Evolutionary conservation across 2,888 invertebrate species (phyloP), one percentile per base, ranked within the genome.

Genomic region (Holacanthella duospinosa): DNA sequence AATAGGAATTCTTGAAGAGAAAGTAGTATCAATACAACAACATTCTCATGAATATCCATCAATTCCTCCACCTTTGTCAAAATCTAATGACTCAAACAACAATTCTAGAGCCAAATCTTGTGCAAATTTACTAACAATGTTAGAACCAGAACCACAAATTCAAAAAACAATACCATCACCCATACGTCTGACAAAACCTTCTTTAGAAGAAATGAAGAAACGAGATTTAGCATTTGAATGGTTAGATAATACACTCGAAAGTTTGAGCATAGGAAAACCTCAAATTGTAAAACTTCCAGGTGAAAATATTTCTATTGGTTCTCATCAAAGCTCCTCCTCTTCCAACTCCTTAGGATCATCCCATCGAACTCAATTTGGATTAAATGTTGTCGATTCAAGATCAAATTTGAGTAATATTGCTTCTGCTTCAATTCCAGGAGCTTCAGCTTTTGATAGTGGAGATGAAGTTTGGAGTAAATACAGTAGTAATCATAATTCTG

Each of bases 161-260:
- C 2, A 58, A 36, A 21, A 53, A 21, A 25, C 60, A 21, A 36
- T 28, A 6, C 26, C 61, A 21, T 21, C 63, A 25, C 29, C 43
- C 2, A 29, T 53, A 12, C 58, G 56, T 3, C 29, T 54, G 3
- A 57, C 55, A 24, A 68, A 68, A 54, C 70, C 71, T 16, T 64
- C 72, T 2, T 57, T 69, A 28, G 71, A 71, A 59, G 43, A 71
- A 2, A 60, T 72, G 16, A 71, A 71, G 60, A 75, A 75, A 36
- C 64, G 75, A 19, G 76, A 76, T 43, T 75, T 77, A 67, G 78
- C 78, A 25, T 79, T 79, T 74, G 77, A 77, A 64, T 79, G 79
- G 79, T 64, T 79, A 4, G 76, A 76, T 67, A 76, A 76, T 66
- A 77, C 78, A 1, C 65, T 78, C 64, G 74, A 66, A 60, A 74